Base-by-base conservation (phyloP, 1,140 invertebrate species). In the Drosophila tristis region DNA sequence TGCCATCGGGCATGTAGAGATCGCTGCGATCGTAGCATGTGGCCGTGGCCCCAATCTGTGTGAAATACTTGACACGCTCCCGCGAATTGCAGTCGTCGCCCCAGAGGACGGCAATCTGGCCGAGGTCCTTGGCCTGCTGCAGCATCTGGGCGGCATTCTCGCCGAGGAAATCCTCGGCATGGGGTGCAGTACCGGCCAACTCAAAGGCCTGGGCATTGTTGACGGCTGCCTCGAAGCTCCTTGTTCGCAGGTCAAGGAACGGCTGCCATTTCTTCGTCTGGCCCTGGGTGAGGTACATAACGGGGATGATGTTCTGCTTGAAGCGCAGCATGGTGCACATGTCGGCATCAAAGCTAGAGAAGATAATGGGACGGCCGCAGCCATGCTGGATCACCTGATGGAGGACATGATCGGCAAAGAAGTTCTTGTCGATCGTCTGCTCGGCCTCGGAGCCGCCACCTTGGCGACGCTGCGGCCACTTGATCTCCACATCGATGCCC, bases 401-500 rank as follows among this genome's bases (percentile, higher is more conserved):
- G 1, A 98, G 93, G 50, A 94, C 93, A 81, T 93, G 77, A 92
- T 99, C 98, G 71, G 98, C 93, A 91, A 97, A 98, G 65, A 95
- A 92, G 89, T 99, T 99, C 87, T 98, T 94, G 91, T 99, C 98
- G 78, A 98, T 96, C 1, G 97, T 96, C 78, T 98, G 95, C 81
- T 97, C 95, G n/a, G 97, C 93, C 91, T 98, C 97, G 87, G 96
- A 96, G 2, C 96, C 96, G 13, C 97, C 97, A 92, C 97, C 96
- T 92, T 95, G 94, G 7, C 96, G 91, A 60, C 96, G 94, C 95
- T 97, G 97, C 0, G 97, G 97, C 96, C 97, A 98, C 92, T 99
- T 99, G 29, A 99, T 95, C 94, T 99, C 98, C 74, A 99, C 95
- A 92, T 99, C 98, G 84, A 98, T 98, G 9, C 98, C 98, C 66